Evolutionary conservation across 2,888 invertebrate species (phyloP).

Genomic region (Junonia oenone): DNA sequence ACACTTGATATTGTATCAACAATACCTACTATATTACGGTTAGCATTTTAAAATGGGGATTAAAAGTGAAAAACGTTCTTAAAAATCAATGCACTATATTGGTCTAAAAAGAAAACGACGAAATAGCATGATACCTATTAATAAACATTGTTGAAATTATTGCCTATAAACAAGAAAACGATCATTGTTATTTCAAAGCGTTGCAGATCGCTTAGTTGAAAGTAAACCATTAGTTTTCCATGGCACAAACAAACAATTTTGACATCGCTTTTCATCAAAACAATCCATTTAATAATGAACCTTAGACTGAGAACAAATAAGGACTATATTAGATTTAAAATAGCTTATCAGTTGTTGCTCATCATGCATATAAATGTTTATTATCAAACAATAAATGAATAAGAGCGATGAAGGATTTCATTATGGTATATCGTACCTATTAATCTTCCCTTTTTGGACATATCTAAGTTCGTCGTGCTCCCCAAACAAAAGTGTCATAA

Average conservation of each 20-base stretch:
- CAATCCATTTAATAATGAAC: not conserved
- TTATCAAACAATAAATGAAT: not conserved
- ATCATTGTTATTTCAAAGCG: not conserved
- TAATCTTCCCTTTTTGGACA: not conserved
- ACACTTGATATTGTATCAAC: not conserved
- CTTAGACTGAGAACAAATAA: not conserved
- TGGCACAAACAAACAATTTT: not conserved
- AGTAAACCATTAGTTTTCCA: not conserved
- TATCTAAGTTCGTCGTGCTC: not conserved
- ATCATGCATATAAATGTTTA: not conserved
- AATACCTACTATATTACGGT: not conserved
- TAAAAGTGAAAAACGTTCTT: too few species aligned
- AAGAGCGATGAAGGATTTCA: not conserved
- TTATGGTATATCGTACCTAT: not conserved
- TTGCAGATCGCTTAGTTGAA: not conserved
- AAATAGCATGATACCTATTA: too few species aligned
- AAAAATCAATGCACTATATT: too few species aligned
- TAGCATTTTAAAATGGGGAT: too few species aligned
- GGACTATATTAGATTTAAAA: not conserved
- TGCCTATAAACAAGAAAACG: too few species aligned
- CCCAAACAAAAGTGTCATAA: not conserved
- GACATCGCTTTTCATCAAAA: not conserved
- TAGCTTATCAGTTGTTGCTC: not conserved
- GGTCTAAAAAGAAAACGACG: too few species aligned
- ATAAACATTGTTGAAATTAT: too few species aligned